Percentiles rank a stretch among this genome's conserved stretches.
These are phyloP conservation scores for Pectinophora gossypiella DNA, from an alignment of 1,140 invertebrate genomes.

Conservation along the genomic window DNA sequence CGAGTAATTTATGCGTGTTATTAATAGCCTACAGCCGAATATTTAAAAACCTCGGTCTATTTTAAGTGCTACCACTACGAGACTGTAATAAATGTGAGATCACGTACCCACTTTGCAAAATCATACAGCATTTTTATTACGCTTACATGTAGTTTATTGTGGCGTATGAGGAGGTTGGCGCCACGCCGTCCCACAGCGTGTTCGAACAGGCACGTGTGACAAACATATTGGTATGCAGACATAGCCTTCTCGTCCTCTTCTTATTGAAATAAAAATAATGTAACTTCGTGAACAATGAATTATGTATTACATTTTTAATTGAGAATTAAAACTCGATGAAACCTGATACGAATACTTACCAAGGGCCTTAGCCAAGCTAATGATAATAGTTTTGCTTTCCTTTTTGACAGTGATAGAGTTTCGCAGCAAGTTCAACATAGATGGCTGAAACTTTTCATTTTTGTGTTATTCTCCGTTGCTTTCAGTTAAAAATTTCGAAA, in stretches of 20 bases:
- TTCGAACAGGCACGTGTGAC: slow-evolving; percentile 19
- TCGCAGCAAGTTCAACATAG: not conserved
- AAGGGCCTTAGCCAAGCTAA: no score
- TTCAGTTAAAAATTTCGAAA: slow-evolving; percentile 54
- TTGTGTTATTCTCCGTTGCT: not conserved
- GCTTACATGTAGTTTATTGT: not conserved
- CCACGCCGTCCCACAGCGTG: slow-evolving; percentile 36
- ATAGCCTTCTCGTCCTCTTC: slow-evolving; percentile 24
- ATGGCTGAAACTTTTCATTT: not conserved
- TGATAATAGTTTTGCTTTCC: not conserved
- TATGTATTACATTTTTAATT: slow-evolving; percentile 52
- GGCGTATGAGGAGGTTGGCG: slow-evolving; percentile 24
- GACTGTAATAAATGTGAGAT: not conserved
- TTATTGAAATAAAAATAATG: slow-evolving; percentile 45
- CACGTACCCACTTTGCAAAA: not conserved
- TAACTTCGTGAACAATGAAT: slow-evolving; percentile 34
- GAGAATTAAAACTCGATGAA: slow-evolving; percentile 27
- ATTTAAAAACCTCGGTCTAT: not conserved
- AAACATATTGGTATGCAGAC: slow-evolving; percentile 47
- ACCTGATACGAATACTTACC: slow-evolving; percentile 1
- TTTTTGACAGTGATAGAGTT: not conserved
- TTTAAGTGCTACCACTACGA: not conserved
- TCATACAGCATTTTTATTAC: not conserved
- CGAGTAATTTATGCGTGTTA: not conserved
- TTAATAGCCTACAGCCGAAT: not conserved